Base-by-base conservation (phyloP, 2,888 invertebrate species). In the Eristalis intricaria region DNA sequence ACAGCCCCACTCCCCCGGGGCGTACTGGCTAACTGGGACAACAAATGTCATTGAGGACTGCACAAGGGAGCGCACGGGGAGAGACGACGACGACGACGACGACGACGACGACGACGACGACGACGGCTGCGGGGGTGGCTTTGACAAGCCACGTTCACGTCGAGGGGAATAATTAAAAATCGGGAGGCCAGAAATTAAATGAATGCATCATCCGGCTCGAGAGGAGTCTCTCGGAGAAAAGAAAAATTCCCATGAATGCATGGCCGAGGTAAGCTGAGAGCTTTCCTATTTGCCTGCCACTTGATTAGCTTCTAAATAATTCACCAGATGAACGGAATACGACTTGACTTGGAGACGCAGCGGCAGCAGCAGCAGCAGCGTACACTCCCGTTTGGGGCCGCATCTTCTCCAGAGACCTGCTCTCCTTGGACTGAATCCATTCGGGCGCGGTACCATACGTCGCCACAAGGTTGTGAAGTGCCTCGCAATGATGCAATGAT, bases 251-350 rank as follows among this genome's bases (percentile, higher is more conserved):
- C 23, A 74, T 83, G 78, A 83, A 77, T 78, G 68, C 60, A 69
- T 4, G 35, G 32, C 15, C 58, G 58, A 75, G 38, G 8, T 58
- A 38, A 56, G 26, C 50, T 63, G 76, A 65, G 60, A 71, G 69
- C 73, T 68, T 78, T 22, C 56, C 71, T 87, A 87, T 84, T 87
- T 87, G 84, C 84, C 50, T 40, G 79, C 43, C 64, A 75, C 79
- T 84, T 87, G 84, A 87, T 87, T 87, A 87, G 87, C 76, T 84
- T 84, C 73, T 87, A 79, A 87, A 87, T 87, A 84, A 87, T 87
- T 87, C 71, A 87, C 58, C 64, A 65, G 83, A 78, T 86, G 66
- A 74, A 82, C 75, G 68, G 43, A 23, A 4, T 60, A 23, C 56
- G 74, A n/a, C 60, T 83, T 79, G 71, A n/a, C 60, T 83, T 75